Percentiles rank a stretch among this genome's conserved stretches.
Evolutionary conservation across 2,113 vertebrate genomes (phyloP).

Genomic region (Ahaetulla prasina): DNA sequence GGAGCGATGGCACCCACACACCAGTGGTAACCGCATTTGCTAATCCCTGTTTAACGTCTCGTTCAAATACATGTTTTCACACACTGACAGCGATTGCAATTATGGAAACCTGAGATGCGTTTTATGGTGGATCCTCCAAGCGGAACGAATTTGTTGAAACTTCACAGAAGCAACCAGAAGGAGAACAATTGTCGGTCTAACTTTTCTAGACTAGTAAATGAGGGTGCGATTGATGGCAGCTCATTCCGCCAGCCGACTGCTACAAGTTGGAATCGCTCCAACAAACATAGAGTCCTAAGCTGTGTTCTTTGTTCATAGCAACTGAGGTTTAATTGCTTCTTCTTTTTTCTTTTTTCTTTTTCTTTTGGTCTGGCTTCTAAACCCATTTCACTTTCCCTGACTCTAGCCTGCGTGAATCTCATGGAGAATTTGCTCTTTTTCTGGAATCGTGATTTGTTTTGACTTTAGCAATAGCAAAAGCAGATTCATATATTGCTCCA

Average conservation of each 20-base stretch:
- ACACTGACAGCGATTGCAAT: rapidly evolving
- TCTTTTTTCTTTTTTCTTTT: too few species aligned
- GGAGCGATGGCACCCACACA: background rate
- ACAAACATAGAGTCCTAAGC: background rate
- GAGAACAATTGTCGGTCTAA: background rate
- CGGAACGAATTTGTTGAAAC: background rate
- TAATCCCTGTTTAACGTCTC: background rate
- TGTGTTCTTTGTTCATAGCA: background rate
- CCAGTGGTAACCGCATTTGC: background rate
- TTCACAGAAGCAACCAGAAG: background rate
- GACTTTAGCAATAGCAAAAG: background rate
- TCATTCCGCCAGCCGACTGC: background rate
- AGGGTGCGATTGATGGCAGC: background rate
- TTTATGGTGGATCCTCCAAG: background rate
- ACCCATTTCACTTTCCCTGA: background rate
- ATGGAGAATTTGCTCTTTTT: background rate
- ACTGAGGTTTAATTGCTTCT: background rate
- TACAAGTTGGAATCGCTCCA: background rate
- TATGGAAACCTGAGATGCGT: background rate
- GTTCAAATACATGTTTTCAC: background rate
- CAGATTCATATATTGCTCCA: background rate
- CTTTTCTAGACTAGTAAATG: background rate
- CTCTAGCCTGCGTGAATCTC: background rate
- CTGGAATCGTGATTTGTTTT: background rate
- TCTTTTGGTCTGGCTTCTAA: background rate